These are phyloP conservation scores for Tauraco erythrolophus DNA, from an alignment of 2,113 vertebrate species.

Conservation along the genomic window DNA sequence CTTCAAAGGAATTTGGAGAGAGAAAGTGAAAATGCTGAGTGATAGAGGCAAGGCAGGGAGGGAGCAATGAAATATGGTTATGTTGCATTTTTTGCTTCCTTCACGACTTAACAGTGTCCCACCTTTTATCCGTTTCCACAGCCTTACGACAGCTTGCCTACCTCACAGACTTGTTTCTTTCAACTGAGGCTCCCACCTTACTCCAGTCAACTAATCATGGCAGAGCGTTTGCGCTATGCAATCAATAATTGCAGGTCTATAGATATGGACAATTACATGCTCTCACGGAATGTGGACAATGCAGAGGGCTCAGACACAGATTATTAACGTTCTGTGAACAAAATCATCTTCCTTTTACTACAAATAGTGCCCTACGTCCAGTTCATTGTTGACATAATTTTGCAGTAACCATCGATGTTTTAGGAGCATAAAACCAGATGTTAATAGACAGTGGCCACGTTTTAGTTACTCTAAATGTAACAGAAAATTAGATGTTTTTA, in stretches of 20 bases:
- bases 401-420: slow-evolving; percentile 78
- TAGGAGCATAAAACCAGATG: slow-evolving; percentile 75
- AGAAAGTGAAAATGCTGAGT: not conserved
- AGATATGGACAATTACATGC: slow-evolving; percentile 92
- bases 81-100: not conserved
- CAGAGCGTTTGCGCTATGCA: slow-evolving; percentile 88
- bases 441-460: slow-evolving; percentile 76
- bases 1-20: not conserved
- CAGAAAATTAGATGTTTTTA: slow-evolving; percentile 82
- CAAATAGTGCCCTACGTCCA: slow-evolving; percentile 54
- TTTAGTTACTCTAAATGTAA: slow-evolving; percentile 85
- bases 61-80: not conserved
- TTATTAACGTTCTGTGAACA: slow-evolving; percentile 76
- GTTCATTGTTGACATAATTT: slow-evolving; percentile 63
- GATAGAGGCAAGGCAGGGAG: not conserved
- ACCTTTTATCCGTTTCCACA: slow-evolving; percentile 63
- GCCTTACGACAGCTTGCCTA: slow-evolving; percentile 90
- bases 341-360: slow-evolving; percentile 37
- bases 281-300: slow-evolving; percentile 88
- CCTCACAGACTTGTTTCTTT: slow-evolving; percentile 92
- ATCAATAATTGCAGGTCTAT: slow-evolving; percentile 91
- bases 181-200: slow-evolving; percentile 88
- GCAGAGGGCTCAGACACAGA: slow-evolving; percentile 89
- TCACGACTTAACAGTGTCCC: not conserved
- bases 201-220: slow-evolving; percentile 86